Conservation (phyloP, 2,113 vertebrate genomes). For the Sprattus sprattus region DNA sequence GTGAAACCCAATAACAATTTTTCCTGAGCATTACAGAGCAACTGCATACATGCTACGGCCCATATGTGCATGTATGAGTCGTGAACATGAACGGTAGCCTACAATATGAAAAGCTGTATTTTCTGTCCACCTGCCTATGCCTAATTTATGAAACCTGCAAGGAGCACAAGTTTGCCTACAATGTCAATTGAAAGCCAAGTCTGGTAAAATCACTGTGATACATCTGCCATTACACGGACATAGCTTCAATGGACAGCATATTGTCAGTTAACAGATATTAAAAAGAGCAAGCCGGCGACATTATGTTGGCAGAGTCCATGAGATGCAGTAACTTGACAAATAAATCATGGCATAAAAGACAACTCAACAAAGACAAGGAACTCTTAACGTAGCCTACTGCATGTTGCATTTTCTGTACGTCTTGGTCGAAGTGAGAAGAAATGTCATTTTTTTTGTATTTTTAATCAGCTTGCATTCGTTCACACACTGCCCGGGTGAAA, state of each 20-base stretch:
- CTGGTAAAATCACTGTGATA: not conserved
- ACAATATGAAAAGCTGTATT: not conserved
- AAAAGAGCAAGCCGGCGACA: slow-evolving; percentile 12
- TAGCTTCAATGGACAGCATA: slow-evolving; percentile 10
- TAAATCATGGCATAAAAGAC: slow-evolving; percentile 1
- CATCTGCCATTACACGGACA: slow-evolving; percentile 15
- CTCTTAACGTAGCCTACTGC: not conserved
- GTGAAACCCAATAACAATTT: not conserved
- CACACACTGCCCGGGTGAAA: not conserved
- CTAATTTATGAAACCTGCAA: not conserved
- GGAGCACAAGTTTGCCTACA: not conserved
- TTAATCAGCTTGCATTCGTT: not conserved
- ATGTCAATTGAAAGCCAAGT: not conserved
- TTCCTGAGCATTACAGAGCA: not conserved
- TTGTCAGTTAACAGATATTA: slow-evolving; percentile 23
- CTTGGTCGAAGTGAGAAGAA: not conserved
- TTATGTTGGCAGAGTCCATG: not conserved
- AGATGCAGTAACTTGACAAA: not conserved
- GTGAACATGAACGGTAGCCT: not conserved
- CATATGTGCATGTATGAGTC: not conserved
- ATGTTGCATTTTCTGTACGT: not conserved
- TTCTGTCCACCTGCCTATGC: not conserved
- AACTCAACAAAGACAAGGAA: not conserved
- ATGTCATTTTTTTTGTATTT: not conserved
- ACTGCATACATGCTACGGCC: not conserved